Evolutionary conservation across 2,797 vertebrate genomes (phyloP).

Genomic region (Centroberyx gerrardi): DNA sequence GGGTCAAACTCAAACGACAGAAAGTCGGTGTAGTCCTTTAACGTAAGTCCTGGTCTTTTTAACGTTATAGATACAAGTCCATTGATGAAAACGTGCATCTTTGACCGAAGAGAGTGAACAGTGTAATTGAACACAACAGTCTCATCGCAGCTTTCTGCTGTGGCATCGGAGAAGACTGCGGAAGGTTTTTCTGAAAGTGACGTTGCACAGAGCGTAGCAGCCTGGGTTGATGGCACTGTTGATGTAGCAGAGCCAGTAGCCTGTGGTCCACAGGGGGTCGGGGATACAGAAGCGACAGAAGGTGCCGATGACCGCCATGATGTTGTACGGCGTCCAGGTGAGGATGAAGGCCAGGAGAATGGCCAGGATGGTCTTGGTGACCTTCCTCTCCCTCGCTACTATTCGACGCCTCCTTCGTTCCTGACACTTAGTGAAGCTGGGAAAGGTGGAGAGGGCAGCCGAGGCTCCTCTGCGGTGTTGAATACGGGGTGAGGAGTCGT

Average conservation of each 20-base stretch:
- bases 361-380: slow-evolving; percentile 92
- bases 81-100: neutral
- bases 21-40: no score
- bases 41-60: no score
- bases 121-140: no score
- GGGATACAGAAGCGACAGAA: slow-evolving; percentile 89
- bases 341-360: slow-evolving; percentile 93
- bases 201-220: slow-evolving; percentile 93
- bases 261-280: slow-evolving; percentile 86
- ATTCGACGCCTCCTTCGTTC: slow-evolving; percentile 80
- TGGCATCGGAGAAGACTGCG: slow-evolving; percentile 90
- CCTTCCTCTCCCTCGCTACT: slow-evolving; percentile 90
- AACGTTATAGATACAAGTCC: no score
- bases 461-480: slow-evolving; percentile 43
- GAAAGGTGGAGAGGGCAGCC: neutral
- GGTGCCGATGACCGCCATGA: slow-evolving; percentile 93
- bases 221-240: slow-evolving; percentile 95
- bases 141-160: slow-evolving; percentile 68
- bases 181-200: slow-evolving; percentile 94
- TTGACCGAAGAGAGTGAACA: neutral
- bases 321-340: slow-evolving; percentile 93
- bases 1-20: no score
- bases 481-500: slow-evolving; percentile 19
- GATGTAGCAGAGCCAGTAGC: slow-evolving; percentile 94
- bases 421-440: slow-evolving; percentile 35